Conservation (phyloP, 2,888 invertebrate species). For the Rhabditoides inermis region DNA sequence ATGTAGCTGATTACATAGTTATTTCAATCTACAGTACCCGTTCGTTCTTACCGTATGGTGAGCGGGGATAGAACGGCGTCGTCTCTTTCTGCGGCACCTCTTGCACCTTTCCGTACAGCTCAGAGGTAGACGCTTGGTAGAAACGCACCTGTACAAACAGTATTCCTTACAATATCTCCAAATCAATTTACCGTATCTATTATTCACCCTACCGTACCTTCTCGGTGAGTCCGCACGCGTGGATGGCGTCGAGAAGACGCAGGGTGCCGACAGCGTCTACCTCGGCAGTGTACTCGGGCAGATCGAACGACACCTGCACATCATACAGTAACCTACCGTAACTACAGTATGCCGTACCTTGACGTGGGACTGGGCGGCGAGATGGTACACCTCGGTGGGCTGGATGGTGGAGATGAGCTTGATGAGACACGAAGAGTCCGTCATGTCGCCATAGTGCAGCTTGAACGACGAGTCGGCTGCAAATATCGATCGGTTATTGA, state of each 20-base stretch:
- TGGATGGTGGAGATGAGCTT: conserved; percentile 71
- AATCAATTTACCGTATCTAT: background rate
- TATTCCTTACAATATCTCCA: background rate
- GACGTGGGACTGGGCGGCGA: conserved; percentile 97
- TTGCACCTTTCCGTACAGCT: conserved; percentile 82
- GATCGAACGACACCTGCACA: conserved; percentile 76
- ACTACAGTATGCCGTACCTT: conserved; percentile 63
- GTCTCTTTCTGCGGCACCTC: conserved; percentile 87
- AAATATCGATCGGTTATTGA: background rate
- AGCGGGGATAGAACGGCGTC: conserved; percentile 89
- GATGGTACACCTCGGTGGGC: conserved; percentile 90
- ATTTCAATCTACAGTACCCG: background rate
- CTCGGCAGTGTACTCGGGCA: conserved; percentile 97
- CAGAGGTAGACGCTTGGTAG: conserved; percentile 92
- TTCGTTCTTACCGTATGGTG: conserved; percentile 74
- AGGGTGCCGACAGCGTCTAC: conserved; percentile 91
- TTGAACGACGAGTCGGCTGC: conserved; percentile 63
- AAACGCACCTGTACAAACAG: conserved; percentile 56
- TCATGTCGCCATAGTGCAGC: conserved; percentile 95
- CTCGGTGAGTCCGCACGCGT: conserved; percentile 75
- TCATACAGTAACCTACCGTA: too few relatives aligned
- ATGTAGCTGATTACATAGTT: too few relatives aligned
- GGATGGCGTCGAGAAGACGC: conserved; percentile 78
- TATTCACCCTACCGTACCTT: conserved; percentile 56
- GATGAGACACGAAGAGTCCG: conserved; percentile 86